Percentiles rank a stretch among this genome's conserved stretches.
Conservation (phyloP, 2,113 vertebrate species). For the Gnathonemus echidnorhynchus region DNA sequence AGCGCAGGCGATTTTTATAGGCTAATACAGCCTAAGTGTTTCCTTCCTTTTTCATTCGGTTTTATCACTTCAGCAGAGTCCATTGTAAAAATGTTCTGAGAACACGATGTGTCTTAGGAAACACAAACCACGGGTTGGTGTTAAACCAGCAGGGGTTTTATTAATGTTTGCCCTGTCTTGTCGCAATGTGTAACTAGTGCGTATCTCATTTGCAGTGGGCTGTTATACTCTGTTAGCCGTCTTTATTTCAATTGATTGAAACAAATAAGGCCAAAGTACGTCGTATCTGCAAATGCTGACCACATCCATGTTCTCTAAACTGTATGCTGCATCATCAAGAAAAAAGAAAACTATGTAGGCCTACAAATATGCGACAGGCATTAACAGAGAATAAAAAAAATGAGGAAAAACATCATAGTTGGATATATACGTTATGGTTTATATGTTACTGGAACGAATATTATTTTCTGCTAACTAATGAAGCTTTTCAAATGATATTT, state of each 20-base stretch:
- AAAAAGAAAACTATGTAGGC: neutral
- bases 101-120: neutral
- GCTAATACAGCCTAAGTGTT: neutral
- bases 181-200: neutral
- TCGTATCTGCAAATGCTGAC: neutral
- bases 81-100: neutral
- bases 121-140: neutral
- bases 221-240: neutral
- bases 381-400: neutral
- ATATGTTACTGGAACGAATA: neutral
- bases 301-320: neutral
- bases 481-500: neutral
- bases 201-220: neutral
- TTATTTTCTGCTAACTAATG: neutral
- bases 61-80: neutral
- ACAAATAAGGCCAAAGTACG: neutral
- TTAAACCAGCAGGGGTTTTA: neutral
- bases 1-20: neutral
- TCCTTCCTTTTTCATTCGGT: neutral
- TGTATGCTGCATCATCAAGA: neutral
- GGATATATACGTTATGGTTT: neutral
- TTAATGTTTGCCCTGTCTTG: neutral
- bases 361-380: neutral
- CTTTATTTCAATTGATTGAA: neutral
- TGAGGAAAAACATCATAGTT: neutral